Percentiles rank a stretch among this genome's conserved stretches.
phyloP scores from a whole-genome alignment of 2,888 invertebrate genomes.

The Callosobruchus maculatus region DNA sequence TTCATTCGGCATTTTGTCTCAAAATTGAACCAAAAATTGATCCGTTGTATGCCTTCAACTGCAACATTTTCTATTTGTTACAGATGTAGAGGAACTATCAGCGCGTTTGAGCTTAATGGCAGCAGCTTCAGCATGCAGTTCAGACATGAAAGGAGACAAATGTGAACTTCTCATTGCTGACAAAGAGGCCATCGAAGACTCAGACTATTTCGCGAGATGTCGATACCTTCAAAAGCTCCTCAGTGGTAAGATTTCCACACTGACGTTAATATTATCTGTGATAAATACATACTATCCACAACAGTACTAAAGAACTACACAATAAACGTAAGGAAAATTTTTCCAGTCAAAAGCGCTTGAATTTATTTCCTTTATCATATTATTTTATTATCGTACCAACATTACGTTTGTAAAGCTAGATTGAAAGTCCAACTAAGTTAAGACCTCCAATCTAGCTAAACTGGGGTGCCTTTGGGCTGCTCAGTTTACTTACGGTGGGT shows the following conservation, averaged over 20 bases:
- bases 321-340: no score
- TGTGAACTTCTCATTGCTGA: slow-evolving; percentile 43
- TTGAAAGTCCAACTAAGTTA: no score
- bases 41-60: background rate
- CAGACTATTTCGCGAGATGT: slow-evolving; percentile 52
- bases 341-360: no score
- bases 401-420: no score
- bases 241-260: slow-evolving; percentile 49
- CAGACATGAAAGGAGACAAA: slow-evolving; percentile 21
- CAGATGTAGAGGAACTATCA: slow-evolving; percentile 70
- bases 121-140: slow-evolving; percentile 35
- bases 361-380: no score
- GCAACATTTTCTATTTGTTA: slow-evolving; percentile 34
- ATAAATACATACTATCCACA: background rate
- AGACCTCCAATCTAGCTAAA: no score
- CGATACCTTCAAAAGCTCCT: slow-evolving; percentile 57
- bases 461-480: no score
- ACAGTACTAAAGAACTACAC: no score
- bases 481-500: no score
- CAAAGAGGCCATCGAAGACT: slow-evolving; percentile 36
- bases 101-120: slow-evolving; percentile 66
- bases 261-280: background rate
- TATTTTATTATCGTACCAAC: no score
- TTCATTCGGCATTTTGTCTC: no score
- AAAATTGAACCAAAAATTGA: no score